phyloP scores from a whole-genome alignment of 2,113 vertebrate species.

The Nasalis larvatus region DNA sequence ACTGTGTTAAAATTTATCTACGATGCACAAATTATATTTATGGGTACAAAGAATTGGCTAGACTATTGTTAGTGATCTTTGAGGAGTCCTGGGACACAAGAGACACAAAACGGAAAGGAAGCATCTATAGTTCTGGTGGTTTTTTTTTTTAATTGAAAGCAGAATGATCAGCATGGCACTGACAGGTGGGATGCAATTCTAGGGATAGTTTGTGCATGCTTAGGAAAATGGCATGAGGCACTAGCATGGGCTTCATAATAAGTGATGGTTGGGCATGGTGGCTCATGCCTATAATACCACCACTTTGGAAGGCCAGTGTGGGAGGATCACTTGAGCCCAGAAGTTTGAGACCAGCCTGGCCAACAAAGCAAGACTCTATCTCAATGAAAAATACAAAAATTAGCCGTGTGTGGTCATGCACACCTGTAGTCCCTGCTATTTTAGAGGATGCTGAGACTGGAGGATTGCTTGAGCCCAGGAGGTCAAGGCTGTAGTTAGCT shows the following conservation, averaged over 20 bases:
- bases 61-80: neutral
- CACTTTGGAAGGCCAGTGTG: no score
- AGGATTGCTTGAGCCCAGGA: no score
- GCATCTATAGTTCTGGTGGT: neutral
- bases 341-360: no score
- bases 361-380: no score
- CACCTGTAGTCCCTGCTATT: no score
- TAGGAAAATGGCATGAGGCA: neutral
- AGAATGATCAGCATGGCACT: neutral
- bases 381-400: no score
- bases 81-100: neutral
- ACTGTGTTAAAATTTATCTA: neutral
- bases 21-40: neutral
- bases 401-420: no score
- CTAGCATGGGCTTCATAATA: neutral
- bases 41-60: neutral
- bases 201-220: neutral
- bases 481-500: no score
- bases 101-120: neutral
- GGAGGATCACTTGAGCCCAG: no score
- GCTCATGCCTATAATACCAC: no score
- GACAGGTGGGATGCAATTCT: neutral
- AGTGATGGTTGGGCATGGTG: neutral
- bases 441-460: no score
- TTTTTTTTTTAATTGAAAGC: neutral